These are phyloP conservation scores for Phoenicopterus ruber DNA, from an alignment of 2,113 vertebrate genomes.

Conservation along the genomic window DNA sequence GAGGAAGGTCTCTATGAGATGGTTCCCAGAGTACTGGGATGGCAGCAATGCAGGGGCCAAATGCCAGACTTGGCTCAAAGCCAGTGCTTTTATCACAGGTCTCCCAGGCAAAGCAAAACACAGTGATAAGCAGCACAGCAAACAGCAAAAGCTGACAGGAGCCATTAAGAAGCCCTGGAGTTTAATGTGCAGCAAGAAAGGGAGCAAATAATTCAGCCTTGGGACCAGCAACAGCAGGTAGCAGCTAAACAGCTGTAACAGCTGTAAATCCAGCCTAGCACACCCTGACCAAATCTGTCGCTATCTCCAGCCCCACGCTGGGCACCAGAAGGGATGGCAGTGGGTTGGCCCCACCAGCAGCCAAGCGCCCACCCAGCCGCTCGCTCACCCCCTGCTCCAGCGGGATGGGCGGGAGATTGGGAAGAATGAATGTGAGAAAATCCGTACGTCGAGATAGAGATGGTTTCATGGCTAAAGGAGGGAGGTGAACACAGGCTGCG, in stretches of 20 bases:
- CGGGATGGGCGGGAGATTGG: rapidly evolving
- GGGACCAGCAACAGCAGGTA: too few species aligned
- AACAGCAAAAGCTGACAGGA: not conserved
- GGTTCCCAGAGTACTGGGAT: not conserved
- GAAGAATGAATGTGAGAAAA: not conserved
- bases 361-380: not conserved
- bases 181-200: not conserved
- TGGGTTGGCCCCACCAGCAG: not conserved
- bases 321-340: not conserved
- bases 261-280: not conserved
- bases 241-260: not conserved
- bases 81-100: not conserved
- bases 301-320: rapidly evolving
- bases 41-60: not conserved
- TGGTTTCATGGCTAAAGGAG: rapidly evolving
- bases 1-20: not conserved
- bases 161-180: not conserved
- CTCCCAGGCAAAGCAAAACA: not conserved
- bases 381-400: not conserved
- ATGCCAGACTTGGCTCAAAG: not conserved
- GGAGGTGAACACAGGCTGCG: rapidly evolving
- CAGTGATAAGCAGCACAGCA: not conserved
- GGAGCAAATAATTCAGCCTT: not conserved
- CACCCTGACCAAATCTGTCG: rapidly evolving
- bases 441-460: rapidly evolving